Percentiles rank a stretch among this genome's conserved stretches.
Evolutionary conservation across 1,140 invertebrate genomes (phyloP).

Genomic region (Thaumatotibia leucotreta): DNA sequence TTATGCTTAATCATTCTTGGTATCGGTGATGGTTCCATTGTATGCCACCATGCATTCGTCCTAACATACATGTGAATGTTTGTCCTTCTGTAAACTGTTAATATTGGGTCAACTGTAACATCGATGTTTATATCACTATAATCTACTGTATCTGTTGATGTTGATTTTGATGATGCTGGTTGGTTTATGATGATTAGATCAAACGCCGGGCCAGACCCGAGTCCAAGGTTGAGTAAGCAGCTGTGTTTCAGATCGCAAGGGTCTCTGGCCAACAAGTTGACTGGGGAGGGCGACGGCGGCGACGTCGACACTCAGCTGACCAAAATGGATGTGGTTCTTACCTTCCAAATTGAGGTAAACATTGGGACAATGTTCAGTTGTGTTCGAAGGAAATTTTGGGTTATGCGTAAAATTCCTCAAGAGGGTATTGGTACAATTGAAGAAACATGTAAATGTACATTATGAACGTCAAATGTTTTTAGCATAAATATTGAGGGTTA

Average conservation of each 20-base stretch:
- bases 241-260: constrained; percentile 89
- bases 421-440: too few relatives aligned
- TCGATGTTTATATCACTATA: not conserved
- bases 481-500: too few relatives aligned
- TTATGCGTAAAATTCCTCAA: too few relatives aligned
- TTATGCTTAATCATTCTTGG: constrained; percentile 77
- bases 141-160: constrained; percentile 4
- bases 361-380: constrained; percentile 11
- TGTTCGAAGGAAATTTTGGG: not conserved
- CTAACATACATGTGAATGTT: constrained; percentile 46
- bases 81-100: constrained; percentile 12
- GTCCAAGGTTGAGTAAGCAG: constrained; percentile 78
- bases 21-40: constrained; percentile 71
- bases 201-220: constrained; percentile 70
- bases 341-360: constrained; percentile 96
- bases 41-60: constrained; percentile 52
- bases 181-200: constrained; percentile 46
- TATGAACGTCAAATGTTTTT: too few relatives aligned
- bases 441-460: too few relatives aligned
- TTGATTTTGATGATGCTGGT: constrained; percentile 37
- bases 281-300: constrained; percentile 89
- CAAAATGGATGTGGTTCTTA: constrained; percentile 97
- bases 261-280: constrained; percentile 90
- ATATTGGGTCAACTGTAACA: constrained; percentile 1
- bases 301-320: constrained; percentile 94